These are phyloP conservation scores for Coenonympha glycerion DNA, from an alignment of 2,888 invertebrate species.

Conservation along the genomic window DNA sequence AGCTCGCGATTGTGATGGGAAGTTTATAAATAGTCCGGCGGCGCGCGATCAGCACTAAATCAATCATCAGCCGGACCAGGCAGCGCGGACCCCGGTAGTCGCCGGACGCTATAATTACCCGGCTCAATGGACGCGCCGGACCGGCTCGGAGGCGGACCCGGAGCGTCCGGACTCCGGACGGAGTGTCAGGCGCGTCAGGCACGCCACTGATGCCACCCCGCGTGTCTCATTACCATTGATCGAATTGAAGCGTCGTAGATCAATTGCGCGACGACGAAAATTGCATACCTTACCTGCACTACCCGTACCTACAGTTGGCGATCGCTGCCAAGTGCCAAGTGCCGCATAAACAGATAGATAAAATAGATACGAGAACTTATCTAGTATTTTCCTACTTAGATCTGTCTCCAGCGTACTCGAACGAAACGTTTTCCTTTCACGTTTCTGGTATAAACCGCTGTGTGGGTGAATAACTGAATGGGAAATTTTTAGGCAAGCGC, in stretches of 20 bases:
- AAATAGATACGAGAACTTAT: too few species aligned
- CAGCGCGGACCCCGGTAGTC: constrained; percentile 28
- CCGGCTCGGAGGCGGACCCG: constrained; percentile 9
- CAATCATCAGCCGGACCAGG: constrained; percentile 46
- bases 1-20: neutral
- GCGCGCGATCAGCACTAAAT: constrained; percentile 46
- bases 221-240: neutral
- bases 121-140: constrained; percentile 29
- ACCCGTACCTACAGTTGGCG: too few species aligned
- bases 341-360: too few species aligned
- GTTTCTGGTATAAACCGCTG: too few species aligned
- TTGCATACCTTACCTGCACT: too few species aligned
- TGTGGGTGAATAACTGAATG: too few species aligned
- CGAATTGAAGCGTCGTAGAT: neutral
- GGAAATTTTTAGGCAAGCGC: too few species aligned
- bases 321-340: too few species aligned
- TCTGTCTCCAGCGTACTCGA: too few species aligned
- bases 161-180: too few species aligned
- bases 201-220: neutral
- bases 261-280: neutral
- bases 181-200: neutral
- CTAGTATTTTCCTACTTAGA: too few species aligned
- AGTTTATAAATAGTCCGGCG: neutral
- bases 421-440: too few species aligned
- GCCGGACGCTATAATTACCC: constrained; percentile 36